Evolutionary conservation across 2,797 vertebrate species (phyloP).

Genomic region (Rhynchotus rufescens): DNA sequence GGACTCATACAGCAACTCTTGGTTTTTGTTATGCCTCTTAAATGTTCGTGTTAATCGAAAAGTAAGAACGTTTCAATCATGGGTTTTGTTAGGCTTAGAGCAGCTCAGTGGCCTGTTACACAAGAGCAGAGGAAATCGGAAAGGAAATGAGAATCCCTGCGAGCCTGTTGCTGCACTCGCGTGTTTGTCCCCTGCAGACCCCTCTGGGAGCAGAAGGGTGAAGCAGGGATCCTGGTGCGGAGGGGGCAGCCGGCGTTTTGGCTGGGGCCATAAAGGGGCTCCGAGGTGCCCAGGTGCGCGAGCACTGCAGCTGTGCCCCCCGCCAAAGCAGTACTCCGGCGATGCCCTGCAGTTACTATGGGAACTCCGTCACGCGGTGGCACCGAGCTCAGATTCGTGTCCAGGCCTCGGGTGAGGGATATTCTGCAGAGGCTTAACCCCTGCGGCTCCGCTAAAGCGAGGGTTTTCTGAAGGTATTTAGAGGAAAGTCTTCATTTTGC

Average conservation of each 20-base stretch:
- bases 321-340: constrained; percentile 30
- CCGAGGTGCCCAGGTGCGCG: not conserved
- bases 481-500: not conserved
- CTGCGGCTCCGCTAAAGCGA: not conserved
- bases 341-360: constrained; percentile 20
- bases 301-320: constrained; percentile 17
- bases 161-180: not conserved
- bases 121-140: not conserved
- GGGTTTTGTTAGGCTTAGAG: not conserved
- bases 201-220: not conserved
- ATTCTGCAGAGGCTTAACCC: not conserved
- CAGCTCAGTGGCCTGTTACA: not conserved
- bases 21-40: not conserved
- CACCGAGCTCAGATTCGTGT: not conserved
- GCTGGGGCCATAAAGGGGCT: not conserved
- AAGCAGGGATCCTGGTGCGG: not conserved
- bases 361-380: constrained; percentile 4
- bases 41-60: not conserved
- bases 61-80: not conserved
- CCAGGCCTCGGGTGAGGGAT: not conserved
- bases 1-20: not conserved
- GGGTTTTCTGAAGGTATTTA: not conserved
- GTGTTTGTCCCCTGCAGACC: not conserved
- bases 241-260: not conserved
- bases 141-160: not conserved